A percentile compares a stretch with the other conserved stretches of the same genome.
phyloP scores from a whole-genome alignment of 1,140 invertebrate genomes.

The Dryas iulia region DNA sequence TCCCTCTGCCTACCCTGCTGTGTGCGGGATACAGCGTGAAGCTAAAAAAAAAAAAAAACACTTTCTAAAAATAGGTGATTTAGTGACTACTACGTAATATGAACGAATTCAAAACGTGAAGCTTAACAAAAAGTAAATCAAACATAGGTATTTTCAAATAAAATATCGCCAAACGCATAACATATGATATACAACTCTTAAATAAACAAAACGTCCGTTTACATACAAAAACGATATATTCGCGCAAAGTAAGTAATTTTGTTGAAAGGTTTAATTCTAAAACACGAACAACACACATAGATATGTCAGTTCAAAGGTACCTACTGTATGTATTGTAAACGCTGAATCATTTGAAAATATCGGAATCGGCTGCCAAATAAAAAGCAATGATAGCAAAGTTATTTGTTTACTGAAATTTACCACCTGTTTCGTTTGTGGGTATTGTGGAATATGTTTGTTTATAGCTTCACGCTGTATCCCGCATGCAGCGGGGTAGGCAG shows the following conservation, averaged over 20 bases:
- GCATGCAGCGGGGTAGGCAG: no score
- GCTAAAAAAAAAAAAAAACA: no score
- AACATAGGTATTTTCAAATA: no score
- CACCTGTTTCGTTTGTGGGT: background rate
- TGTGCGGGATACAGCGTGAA: no score
- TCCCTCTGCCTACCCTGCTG: no score
- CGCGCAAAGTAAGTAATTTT: background rate
- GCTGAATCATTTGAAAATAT: conserved; percentile 1
- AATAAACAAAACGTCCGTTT: background rate
- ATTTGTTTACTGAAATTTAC: background rate
- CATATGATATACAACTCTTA: background rate
- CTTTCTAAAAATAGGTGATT: no score
- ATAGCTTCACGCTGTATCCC: no score
- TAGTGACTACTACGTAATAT: no score
- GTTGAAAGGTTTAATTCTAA: conserved; percentile 6
- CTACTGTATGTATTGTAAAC: background rate
- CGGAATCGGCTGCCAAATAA: background rate
- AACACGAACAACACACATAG: background rate
- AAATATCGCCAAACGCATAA: background rate
- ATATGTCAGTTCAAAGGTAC: conserved; percentile 14
- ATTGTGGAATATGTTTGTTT: background rate
- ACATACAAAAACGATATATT: background rate
- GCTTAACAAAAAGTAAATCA: no score
- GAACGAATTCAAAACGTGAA: no score
- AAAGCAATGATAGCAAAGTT: background rate